Evolutionary conservation across 2,797 vertebrate genomes (phyloP).

Genomic region (Pipistrellus pygmaeus): DNA sequence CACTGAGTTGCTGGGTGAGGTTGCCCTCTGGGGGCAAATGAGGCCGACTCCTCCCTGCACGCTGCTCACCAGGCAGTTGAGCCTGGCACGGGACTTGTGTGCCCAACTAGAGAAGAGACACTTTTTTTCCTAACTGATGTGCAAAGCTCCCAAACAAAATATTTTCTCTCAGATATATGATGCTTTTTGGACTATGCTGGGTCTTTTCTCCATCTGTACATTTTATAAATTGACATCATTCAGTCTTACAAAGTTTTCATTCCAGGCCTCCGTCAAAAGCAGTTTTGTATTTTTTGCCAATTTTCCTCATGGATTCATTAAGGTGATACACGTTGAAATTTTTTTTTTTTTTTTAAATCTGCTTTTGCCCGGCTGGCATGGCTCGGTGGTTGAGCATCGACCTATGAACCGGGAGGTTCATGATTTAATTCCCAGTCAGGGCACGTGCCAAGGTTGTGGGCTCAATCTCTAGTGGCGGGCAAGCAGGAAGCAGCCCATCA

Average conservation of each 20-base stretch:
- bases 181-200: not conserved
- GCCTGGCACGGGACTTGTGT: not conserved
- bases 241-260: not conserved
- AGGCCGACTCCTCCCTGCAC: not conserved
- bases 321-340: slow-evolving; percentile 26
- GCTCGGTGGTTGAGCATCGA: no score
- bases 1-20: not conserved
- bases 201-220: slow-evolving; percentile 23
- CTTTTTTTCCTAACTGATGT: not conserved
- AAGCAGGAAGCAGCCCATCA: no score
- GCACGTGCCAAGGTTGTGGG: no score
- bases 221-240: slow-evolving; percentile 37
- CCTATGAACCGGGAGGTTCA: no score
- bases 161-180: not conserved
- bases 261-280: slow-evolving; percentile 10
- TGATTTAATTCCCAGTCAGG: no score
- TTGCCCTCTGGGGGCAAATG: not conserved
- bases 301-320: slow-evolving; percentile 54
- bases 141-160: not conserved
- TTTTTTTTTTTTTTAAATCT: not conserved
- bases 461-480: no score
- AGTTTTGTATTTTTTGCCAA: slow-evolving; percentile 12
- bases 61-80: not conserved
- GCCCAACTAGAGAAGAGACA: not conserved
- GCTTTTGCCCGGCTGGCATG: not conserved